Conservation (phyloP, 2,113 vertebrate species). For the Thymallus thymallus region DNA sequence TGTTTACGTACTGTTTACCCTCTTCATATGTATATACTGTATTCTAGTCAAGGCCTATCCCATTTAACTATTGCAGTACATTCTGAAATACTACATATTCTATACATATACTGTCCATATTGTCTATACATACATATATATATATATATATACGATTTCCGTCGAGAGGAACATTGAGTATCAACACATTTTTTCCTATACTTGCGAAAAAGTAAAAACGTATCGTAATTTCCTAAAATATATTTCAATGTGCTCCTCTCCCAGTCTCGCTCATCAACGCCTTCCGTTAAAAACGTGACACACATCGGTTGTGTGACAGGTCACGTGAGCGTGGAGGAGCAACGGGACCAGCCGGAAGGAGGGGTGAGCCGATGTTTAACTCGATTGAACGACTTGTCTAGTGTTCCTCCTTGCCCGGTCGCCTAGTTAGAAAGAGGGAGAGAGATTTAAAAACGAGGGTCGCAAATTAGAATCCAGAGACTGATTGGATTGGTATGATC, state of each 20-base stretch:
- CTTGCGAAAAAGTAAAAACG: no score
- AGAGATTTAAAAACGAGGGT: constrained; percentile 51
- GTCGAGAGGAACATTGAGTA: no score
- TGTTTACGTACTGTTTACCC: no score
- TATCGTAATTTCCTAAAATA: no score
- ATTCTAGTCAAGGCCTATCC: no score
- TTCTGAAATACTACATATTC: no score
- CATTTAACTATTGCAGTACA: no score
- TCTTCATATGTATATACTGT: no score
- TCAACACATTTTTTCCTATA: no score
- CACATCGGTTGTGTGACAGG: constrained; percentile 67
- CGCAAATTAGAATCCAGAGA: constrained; percentile 63
- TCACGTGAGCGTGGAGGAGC: constrained; percentile 71
- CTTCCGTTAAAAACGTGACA: constrained; percentile 67
- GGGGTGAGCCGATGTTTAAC: constrained; percentile 54
- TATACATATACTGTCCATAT: no score
- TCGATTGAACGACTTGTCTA: constrained; percentile 49
- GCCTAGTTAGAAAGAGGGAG: constrained; percentile 62
- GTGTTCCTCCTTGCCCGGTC: constrained; percentile 76
- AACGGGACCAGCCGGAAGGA: constrained; percentile 57
- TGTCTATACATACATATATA: no score
- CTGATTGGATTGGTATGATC: constrained; percentile 59
- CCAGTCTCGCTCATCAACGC: constrained; percentile 51
- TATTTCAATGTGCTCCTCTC: constrained; percentile 7
- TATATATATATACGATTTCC: no score